These are phyloP conservation scores for Poeciliopsis turrubarensis DNA, from an alignment of 2,113 vertebrate genomes.

Conservation along the genomic window DNA sequence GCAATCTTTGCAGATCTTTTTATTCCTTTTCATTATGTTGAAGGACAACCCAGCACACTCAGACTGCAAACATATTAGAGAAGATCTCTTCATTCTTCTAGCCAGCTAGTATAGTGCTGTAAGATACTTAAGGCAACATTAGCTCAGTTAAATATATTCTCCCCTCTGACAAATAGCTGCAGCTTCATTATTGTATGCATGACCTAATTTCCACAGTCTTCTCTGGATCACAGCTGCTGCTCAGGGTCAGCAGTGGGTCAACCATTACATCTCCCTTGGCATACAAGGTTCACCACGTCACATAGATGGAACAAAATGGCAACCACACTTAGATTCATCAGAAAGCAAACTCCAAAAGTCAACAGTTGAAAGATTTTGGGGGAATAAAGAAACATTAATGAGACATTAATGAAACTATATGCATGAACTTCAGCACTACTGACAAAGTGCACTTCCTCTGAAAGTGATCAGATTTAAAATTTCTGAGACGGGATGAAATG, in stretches of 20 bases:
- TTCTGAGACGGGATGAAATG: neutral
- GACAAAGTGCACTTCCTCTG: neutral
- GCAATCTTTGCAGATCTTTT: neutral
- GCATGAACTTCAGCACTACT: neutral
- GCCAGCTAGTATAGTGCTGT: neutral
- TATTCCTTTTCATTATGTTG: neutral
- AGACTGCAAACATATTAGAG: neutral
- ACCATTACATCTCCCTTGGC: constrained; percentile 10
- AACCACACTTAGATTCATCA: constrained; percentile 6
- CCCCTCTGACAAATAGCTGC: neutral
- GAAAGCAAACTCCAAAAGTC: neutral
- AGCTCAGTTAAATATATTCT: constrained; percentile 17
- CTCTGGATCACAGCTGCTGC: constrained; percentile 8
- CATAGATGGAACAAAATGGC: neutral
- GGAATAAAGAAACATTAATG: neutral
- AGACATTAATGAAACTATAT: neutral
- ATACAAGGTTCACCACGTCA: neutral
- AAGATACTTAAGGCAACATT: constrained; percentile 13
- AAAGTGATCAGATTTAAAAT: neutral
- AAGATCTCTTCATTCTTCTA: neutral
- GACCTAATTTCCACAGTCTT: constrained; percentile 14
- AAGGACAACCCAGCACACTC: constrained; percentile 2
- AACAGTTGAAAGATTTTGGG: neutral
- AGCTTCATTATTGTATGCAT: constrained; percentile 41
- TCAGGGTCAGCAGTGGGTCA: constrained; percentile 52